Percentiles rank a stretch among this genome's conserved stretches.
phyloP scores from a whole-genome alignment of 1,140 invertebrate genomes.

The Acarapis woodi region DNA sequence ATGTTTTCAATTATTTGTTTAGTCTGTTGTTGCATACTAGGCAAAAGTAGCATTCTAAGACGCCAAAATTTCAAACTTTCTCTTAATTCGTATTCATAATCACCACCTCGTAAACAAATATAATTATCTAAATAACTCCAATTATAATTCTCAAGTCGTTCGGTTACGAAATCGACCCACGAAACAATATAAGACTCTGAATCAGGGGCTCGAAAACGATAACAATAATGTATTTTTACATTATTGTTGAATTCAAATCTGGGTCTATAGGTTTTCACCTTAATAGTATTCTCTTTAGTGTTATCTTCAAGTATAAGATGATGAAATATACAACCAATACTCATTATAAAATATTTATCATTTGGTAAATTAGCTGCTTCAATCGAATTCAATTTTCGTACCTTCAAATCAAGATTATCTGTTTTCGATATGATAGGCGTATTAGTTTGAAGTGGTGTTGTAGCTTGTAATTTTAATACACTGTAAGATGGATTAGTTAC shows the following conservation, averaged over 20 bases:
- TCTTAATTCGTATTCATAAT: constrained; percentile 27
- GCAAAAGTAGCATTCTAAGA: constrained; percentile 58
- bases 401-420: not conserved
- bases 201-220: constrained; percentile 71
- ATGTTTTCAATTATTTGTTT: constrained; percentile 22
- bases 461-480: no score
- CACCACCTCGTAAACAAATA: constrained; percentile 71
- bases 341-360: constrained; percentile 22
- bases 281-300: constrained; percentile 56
- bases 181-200: constrained; percentile 79
- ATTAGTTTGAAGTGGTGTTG: not conserved
- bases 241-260: constrained; percentile 72
- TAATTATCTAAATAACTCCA: constrained; percentile 96
- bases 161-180: constrained; percentile 68
- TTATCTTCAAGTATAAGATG: constrained; percentile 49
- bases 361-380: not conserved
- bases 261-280: constrained; percentile 66
- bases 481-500: constrained; percentile 24
- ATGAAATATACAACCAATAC: constrained; percentile 83
- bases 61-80: constrained; percentile 64
- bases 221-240: constrained; percentile 50
- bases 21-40: constrained; percentile 21
- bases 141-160: constrained; percentile 81
- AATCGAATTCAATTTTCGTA: no score
- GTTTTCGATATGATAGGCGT: not conserved